Percentiles rank a stretch among this genome's conserved stretches.
These are phyloP conservation scores for Poecilobothrus nobilitatus DNA, from an alignment of 2,888 invertebrate genomes.

Conservation along the genomic window DNA sequence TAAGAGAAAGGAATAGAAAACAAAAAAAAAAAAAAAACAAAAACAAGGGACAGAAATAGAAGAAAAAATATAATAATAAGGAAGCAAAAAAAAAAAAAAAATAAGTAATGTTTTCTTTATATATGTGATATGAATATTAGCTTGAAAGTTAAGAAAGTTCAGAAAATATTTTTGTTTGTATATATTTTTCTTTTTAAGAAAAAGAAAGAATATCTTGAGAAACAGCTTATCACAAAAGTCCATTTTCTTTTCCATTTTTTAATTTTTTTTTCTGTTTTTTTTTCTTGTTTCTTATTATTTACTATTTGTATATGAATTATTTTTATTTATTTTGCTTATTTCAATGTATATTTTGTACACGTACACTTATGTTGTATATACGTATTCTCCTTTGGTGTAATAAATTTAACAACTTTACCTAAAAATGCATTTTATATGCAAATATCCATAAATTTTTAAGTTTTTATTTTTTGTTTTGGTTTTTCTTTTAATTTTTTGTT, in stretches of 20 bases:
- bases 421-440: constrained; percentile 6
- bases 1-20: no score
- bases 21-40: no score
- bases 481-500: background rate
- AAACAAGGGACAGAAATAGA: no score
- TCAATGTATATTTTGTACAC: no score
- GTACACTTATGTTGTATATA: no score
- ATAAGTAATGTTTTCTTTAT: background rate
- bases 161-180: background rate
- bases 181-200: no score
- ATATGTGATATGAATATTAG: background rate
- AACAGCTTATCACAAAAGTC: background rate
- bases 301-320: no score
- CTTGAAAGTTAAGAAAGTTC: background rate
- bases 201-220: background rate
- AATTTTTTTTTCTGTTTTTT: no score
- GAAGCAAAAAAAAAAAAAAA: background rate
- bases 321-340: no score
- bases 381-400: background rate
- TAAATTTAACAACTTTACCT: constrained; percentile 1
- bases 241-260: background rate
- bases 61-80: no score
- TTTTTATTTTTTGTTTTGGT: background rate
- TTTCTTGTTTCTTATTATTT: no score
- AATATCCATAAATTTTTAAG: background rate